phyloP scores from a whole-genome alignment of 2,888 invertebrate genomes.

The Synergus umbraculus region DNA sequence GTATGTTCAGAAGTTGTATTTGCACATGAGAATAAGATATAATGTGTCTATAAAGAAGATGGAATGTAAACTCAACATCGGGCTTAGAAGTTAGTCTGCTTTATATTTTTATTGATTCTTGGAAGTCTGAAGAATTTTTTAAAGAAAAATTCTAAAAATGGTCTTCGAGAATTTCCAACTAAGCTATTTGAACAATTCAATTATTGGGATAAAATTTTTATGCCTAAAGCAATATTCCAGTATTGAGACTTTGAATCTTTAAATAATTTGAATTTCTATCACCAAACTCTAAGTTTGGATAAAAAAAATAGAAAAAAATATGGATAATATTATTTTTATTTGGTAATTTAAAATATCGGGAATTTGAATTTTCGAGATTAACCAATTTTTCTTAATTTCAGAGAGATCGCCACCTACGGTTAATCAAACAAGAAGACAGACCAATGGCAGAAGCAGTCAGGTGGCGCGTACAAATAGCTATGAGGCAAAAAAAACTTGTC shows the following conservation, averaged over 20 bases:
- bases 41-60: neutral
- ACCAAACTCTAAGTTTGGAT: too few species aligned
- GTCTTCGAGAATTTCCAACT: too few species aligned
- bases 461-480: slow-evolving; percentile 68
- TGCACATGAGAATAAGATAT: neutral
- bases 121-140: neutral
- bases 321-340: too few species aligned
- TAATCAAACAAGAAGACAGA: slow-evolving; percentile 69
- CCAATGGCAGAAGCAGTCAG: slow-evolving; percentile 66
- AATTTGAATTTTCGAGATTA: neutral
- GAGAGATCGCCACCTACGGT: slow-evolving; percentile 71
- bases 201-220: too few species aligned
- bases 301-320: too few species aligned
- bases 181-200: too few species aligned
- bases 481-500: slow-evolving; percentile 70
- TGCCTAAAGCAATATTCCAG: neutral
- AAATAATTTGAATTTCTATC: neutral
- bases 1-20: neutral
- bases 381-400: slow-evolving; percentile 55
- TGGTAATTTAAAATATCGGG: neutral
- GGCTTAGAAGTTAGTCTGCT: neutral
- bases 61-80: neutral
- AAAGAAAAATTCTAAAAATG: too few species aligned
- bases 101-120: neutral
- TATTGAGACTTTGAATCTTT: neutral